Percentiles rank a stretch among this genome's conserved stretches.
Conservation (phyloP, 2,113 vertebrate species). For the Pygoscelis adeliae region DNA sequence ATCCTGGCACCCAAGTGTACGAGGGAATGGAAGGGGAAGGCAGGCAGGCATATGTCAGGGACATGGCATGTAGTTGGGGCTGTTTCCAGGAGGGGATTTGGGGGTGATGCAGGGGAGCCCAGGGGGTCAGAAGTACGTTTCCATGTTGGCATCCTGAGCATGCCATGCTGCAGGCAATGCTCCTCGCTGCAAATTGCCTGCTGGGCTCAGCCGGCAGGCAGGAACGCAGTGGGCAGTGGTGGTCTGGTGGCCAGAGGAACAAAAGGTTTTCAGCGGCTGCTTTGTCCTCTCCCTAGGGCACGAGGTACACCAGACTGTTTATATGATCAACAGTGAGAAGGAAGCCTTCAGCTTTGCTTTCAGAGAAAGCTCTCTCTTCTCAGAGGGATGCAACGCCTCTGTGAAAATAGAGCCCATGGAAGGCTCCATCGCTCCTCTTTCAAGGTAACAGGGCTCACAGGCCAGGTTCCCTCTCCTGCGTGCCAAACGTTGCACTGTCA, state of each 20-base stretch:
- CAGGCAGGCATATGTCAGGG: background rate
- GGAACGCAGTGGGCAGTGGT: background rate
- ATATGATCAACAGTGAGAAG: slow-evolving; percentile 83
- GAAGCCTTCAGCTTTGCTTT: slow-evolving; percentile 79
- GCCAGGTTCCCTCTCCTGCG: background rate
- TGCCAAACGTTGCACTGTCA: fast-evolving
- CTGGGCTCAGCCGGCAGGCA: background rate
- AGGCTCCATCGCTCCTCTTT: slow-evolving; percentile 77
- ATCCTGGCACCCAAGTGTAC: background rate
- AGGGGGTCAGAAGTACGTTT: background rate
- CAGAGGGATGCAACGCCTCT: slow-evolving; percentile 72
- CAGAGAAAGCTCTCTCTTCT: slow-evolving; percentile 76
- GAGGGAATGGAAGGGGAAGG: background rate
- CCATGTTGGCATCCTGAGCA: background rate
- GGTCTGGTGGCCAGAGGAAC: background rate
- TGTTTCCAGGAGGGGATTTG: background rate
- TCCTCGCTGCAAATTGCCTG: background rate
- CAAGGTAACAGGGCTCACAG: slow-evolving; percentile 73
- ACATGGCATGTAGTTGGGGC: background rate
- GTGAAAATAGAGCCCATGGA: slow-evolving; percentile 78
- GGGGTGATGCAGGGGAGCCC: background rate
- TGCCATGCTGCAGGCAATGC: background rate
- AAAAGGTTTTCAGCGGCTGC: background rate
- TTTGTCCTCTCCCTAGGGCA: slow-evolving; percentile 57
- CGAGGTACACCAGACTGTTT: slow-evolving; percentile 62